Conservation (phyloP, 2,797 vertebrate species). For the Liasis olivaceus region DNA sequence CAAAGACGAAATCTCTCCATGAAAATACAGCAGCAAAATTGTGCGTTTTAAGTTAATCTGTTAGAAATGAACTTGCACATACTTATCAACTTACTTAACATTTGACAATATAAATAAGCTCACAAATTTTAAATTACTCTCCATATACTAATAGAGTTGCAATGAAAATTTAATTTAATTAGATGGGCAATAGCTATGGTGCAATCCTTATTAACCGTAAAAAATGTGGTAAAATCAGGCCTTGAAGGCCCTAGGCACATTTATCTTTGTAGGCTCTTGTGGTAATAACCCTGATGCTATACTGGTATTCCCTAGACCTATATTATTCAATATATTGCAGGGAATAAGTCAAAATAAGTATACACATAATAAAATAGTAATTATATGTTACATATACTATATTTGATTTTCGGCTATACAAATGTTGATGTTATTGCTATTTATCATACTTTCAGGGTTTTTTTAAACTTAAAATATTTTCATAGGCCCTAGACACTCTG, state of each 20-base stretch:
- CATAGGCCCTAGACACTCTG: background rate
- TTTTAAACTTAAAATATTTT: background rate
- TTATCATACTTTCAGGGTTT: background rate
- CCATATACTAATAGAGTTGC: background rate
- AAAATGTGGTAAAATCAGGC: background rate
- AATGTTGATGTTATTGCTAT: background rate
- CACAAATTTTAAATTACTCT: conserved; percentile 10
- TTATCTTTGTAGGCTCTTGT: background rate
- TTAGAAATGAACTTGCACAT: conserved; percentile 2
- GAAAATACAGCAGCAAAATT: background rate
- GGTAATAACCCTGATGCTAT: background rate
- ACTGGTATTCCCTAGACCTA: background rate
- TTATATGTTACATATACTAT: background rate
- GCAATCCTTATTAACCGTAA: background rate
- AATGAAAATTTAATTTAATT: conserved; percentile 17
- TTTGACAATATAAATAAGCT: conserved; percentile 25
- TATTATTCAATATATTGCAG: background rate
- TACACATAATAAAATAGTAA: background rate
- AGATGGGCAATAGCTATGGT: background rate
- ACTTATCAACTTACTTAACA: conserved; percentile 33
- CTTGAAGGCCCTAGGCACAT: background rate
- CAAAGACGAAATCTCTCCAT: conserved; percentile 10
- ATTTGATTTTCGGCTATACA: background rate
- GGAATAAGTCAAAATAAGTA: background rate
- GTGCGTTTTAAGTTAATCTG: conserved; percentile 17